Evolutionary conservation across 2,888 invertebrate genomes (phyloP), one percentile per base, ranked within the genome.

Genomic region (Acrobasis suavella): DNA sequence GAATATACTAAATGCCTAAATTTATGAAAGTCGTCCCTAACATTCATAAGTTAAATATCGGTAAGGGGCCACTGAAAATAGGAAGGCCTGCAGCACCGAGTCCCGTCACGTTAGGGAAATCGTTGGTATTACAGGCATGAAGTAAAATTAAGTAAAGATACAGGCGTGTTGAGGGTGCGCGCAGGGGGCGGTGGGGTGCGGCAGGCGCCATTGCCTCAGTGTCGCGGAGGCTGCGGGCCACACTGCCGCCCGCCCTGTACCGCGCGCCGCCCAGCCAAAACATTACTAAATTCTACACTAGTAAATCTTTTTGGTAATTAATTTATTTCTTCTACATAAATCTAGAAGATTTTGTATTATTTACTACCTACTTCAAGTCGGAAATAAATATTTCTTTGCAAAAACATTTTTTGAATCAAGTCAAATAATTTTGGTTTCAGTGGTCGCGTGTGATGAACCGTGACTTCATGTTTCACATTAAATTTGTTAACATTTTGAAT

Each of bases 221-320:
- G 82, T 85, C 86, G 87, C 89, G 91, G 92, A 92, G 90, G 91
- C 93, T 92, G 92, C 87, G 89, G 88, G 81, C 70, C 73, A 75
- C 71, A 76, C 74, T 73, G 83, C 84, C 86, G 89, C 81, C 85
- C 87, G 88, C 86, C 86, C 85, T 81, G 74, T 76, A 75, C 67
- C 76, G 76, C 77, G 67, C 71, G 69, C 68, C 71, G 68, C 73
- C 73, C 72, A 72, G 72, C 73, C 83, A 83, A 81, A 85, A 85
- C 85, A 83, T 82, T 82, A 75, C 72, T 75, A 72, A 62, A 71
- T 69, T 66, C 64, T 67, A 69, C 66, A 75, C 64, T 73, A 71
- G 75, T 72, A 72, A 70, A 73, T 67, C 68, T 75, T 67, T 68
- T 69, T 66, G 16, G 51, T 51, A 60, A 60, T 51, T 9, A 14